Evolutionary conservation across 2,113 vertebrate genomes (phyloP).

Genomic region (Mormyrus lacerda): DNA sequence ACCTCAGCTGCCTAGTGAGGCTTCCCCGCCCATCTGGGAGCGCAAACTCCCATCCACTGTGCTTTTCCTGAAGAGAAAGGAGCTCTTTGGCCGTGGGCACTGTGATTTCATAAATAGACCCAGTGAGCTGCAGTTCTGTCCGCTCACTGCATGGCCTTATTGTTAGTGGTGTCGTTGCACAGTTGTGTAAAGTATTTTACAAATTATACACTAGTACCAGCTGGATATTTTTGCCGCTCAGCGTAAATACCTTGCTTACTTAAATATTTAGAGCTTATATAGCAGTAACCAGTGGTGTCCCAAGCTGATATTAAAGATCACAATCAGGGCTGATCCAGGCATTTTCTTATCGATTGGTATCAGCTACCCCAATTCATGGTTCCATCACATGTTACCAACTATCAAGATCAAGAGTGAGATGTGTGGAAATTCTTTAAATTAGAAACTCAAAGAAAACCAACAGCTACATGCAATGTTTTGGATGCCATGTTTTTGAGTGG

Average conservation of each 20-base stretch:
- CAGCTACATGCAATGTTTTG: neutral
- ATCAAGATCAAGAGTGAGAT: neutral
- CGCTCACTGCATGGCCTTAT: neutral
- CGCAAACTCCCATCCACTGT: slow-evolving; percentile 70
- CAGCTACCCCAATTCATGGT: neutral
- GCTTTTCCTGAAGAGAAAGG: slow-evolving; percentile 80
- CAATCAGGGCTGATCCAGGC: neutral
- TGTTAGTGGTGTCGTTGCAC: neutral
- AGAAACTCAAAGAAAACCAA: neutral
- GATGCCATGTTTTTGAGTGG: neutral
- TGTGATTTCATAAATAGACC: slow-evolving; percentile 77
- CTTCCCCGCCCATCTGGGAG: slow-evolving; percentile 63
- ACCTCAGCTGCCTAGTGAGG: slow-evolving; percentile 38
- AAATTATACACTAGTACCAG: neutral
- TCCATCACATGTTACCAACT: neutral
- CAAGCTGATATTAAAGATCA: neutral
- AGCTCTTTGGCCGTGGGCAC: slow-evolving; percentile 71
- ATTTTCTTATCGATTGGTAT: neutral
- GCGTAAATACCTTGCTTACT: neutral
- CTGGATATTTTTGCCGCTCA: neutral
- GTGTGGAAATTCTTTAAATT: neutral
- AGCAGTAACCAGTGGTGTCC: neutral
- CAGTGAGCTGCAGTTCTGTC: slow-evolving; percentile 50
- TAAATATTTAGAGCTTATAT: neutral
- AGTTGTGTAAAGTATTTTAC: neutral